A percentile compares a stretch with the other conserved stretches of the same genome.
Evolutionary conservation across 2,113 vertebrate genomes (phyloP).

Genomic region (Pyrgilauda ruficollis): DNA sequence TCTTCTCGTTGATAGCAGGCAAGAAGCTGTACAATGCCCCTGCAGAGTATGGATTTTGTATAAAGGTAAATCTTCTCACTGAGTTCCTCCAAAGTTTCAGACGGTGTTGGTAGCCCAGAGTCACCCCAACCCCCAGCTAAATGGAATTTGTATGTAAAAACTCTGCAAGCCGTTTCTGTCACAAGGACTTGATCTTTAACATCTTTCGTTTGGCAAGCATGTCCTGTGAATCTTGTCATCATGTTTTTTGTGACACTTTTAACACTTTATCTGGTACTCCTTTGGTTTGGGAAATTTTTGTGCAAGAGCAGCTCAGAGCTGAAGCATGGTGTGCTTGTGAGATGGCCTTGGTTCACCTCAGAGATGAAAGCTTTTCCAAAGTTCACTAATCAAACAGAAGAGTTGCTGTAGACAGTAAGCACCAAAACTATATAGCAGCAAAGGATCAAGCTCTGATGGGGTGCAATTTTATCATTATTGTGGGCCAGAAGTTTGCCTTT

Average conservation of each 20-base stretch:
- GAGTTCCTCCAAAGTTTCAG: not conserved
- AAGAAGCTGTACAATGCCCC: conserved; percentile 91
- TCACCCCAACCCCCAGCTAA: not conserved
- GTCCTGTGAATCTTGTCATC: conserved; percentile 41
- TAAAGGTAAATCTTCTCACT: conserved; percentile 81
- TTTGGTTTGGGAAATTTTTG: conserved; percentile 27
- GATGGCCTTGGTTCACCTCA: conserved; percentile 21
- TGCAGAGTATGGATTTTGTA: conserved; percentile 91
- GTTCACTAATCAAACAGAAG: not conserved
- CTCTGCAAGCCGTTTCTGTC: not conserved
- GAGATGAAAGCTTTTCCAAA: not conserved
- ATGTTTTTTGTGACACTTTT: conserved; percentile 7
- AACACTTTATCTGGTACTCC: conserved; percentile 51
- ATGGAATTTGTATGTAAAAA: not conserved
- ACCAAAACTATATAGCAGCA: not conserved
- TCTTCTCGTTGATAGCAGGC: conserved; percentile 86
- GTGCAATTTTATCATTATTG: not conserved
- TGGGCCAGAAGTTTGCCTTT: not conserved
- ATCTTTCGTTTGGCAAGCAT: conserved; percentile 40
- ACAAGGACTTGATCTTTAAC: conserved; percentile 27
- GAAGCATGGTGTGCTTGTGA: conserved; percentile 4
- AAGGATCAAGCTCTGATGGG: not conserved
- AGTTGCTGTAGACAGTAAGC: not conserved
- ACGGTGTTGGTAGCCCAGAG: not conserved
- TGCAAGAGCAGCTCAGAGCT: not conserved